Evolutionary conservation across 2,797 vertebrate genomes (phyloP), one percentile per base, ranked within the genome.

Genomic region (Hephaestus fuliginosus): DNA sequence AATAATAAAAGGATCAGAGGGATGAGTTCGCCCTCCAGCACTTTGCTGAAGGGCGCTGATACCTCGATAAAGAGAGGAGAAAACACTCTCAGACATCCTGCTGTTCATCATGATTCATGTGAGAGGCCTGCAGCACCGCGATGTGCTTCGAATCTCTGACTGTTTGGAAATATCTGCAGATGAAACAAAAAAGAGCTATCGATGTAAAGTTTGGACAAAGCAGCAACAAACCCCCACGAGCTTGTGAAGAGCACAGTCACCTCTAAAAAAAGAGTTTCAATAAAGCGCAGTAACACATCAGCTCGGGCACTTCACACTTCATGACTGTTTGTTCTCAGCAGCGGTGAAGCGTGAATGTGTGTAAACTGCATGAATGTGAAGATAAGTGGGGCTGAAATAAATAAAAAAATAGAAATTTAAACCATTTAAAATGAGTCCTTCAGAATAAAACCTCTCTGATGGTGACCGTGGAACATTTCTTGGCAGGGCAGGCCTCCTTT

Each of bases 291-390:
- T 18, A 55, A 36, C 70, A 12, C 62, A 30, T 20, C 17, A 17
- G 63, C 53, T 76, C 39, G 43, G 60, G 22, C 52, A 3, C 30
- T 63, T 79, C 58, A 53, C 75, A 12, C 67, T 5, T 28, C 7
- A 12, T 14, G 57, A 63, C 30, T 13, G 58, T 28, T 44, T 33
- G 10, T 7, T 6, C 63, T 68, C 10, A 22, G 70, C 51, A 6
- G 60, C 56, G 43, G 43, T 56, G 30, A 85, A 49, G 68, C 17
- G 49, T 57, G 18, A 75, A 60, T 33, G 20, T 39, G 56, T 39
- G 20, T 48, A 3, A 66, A 22, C 28, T 9, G 33, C 25, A 65
- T 18, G 0, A 33, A 28, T 5, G 25, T 12, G 30, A 64, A 13
- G 11, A 48, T 8, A 43, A n/a, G 6, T 11, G 33, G 3, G 30